Percentiles rank a stretch among this genome's conserved stretches.
Evolutionary conservation across 1,140 invertebrate genomes (phyloP).

Genomic region (Drosophila tani): DNA sequence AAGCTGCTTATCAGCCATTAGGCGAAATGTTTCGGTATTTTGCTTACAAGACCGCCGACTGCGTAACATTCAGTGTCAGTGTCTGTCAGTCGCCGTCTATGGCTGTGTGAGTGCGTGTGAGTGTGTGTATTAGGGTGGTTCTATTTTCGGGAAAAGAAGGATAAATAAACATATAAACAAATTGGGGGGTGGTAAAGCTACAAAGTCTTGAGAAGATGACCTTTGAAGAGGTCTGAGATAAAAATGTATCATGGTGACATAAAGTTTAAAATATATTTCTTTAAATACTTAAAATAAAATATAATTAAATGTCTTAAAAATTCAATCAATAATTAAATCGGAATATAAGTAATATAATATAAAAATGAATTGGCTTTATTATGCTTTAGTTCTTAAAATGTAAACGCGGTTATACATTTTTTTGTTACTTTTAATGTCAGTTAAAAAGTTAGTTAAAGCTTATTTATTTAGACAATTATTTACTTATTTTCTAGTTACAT

Average conservation of each 20-base stretch:
- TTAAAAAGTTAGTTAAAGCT: too few relatives aligned
- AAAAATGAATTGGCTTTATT: too few relatives aligned
- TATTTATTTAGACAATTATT: neutral
- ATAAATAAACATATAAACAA: neutral
- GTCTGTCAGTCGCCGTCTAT: conserved; percentile 42
- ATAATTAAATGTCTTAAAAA: too few relatives aligned
- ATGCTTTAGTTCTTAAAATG: neutral
- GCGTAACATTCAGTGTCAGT: conserved; percentile 81
- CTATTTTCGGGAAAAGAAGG: neutral
- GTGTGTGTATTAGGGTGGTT: conserved; percentile 51
- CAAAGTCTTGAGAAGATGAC: neutral
- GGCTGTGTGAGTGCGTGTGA: conserved; percentile 24
- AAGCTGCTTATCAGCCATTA: conserved; percentile 56
- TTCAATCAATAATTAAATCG: too few relatives aligned
- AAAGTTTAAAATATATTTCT: too few relatives aligned
- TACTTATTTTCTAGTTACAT: neutral
- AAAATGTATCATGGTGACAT: too few relatives aligned
- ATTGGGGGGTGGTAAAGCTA: neutral
- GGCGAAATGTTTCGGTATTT: conserved; percentile 68
- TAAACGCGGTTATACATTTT: too few relatives aligned
- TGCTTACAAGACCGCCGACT: conserved; percentile 61
- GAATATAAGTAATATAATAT: too few relatives aligned
- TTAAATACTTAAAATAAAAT: too few relatives aligned
- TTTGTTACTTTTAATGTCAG: too few relatives aligned
- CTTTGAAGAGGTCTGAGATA: too few relatives aligned